These are phyloP conservation scores for Pipistrellus pipistrellus DNA, from an alignment of 2,797 vertebrate species.

Conservation along the genomic window DNA sequence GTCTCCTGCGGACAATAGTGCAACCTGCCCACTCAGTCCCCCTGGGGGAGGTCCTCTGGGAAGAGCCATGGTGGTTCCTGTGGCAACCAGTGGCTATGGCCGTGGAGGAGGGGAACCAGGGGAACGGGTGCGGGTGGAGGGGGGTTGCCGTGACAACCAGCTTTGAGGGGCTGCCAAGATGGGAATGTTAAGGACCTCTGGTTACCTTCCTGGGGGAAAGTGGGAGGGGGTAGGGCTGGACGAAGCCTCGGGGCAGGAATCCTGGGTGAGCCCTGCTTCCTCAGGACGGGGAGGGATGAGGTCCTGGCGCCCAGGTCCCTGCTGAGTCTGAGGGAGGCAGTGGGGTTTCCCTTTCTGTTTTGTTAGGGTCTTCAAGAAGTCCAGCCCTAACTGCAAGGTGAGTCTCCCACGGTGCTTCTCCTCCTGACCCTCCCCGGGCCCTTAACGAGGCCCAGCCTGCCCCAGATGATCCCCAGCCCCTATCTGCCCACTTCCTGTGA, in stretches of 20 bases:
- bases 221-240: not conserved
- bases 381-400: constrained; percentile 88
- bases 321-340: constrained; percentile 72
- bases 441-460: constrained; percentile 35
- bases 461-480: constrained; percentile 58
- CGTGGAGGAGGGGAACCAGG: not conserved
- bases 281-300: not conserved
- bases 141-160: not conserved
- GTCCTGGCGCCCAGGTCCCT: not conserved
- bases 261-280: not conserved
- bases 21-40: not conserved
- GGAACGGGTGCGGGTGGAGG: not conserved
- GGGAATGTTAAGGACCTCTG: not conserved
- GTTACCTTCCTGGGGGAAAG: constrained; percentile 4
- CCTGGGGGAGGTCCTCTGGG: not conserved
- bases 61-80: constrained; percentile 29
- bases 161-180: not conserved
- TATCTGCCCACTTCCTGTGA: constrained; percentile 82
- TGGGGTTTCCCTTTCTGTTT: constrained; percentile 76
- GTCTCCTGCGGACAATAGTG: not conserved
- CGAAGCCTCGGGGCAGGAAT: not conserved
- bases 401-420: constrained; percentile 55
- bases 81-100: not conserved
- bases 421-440: constrained; percentile 36
- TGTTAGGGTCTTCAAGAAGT: constrained; percentile 88